Evolutionary conservation across 2,113 vertebrate species (phyloP), one percentile per base, ranked within the genome.

Genomic region (Erythrocercus mccallii): DNA sequence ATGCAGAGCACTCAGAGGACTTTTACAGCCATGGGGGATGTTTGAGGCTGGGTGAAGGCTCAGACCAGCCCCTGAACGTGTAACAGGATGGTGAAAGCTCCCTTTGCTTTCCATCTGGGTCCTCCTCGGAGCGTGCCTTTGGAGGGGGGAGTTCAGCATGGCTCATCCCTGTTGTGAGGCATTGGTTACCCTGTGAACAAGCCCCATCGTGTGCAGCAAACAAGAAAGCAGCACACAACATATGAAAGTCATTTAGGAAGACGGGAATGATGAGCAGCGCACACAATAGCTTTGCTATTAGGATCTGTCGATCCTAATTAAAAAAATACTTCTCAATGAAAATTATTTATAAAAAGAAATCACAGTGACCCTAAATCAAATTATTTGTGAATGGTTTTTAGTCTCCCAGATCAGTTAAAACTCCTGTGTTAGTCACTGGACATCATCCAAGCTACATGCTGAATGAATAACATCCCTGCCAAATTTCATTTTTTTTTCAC

Each of bases 331-430:
- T 88, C 92, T 97, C 91, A 95, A 91, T 95, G 91, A 95, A 95
- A 95, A 96, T 93, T 92, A 95, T 94, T 94, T 96, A 82, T 95
- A 92, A 97, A 92, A 93, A 91, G 91, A 78, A 93, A 94, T 94
- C 83, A 54, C 86, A 91, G 56, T 92, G 95, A 94, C 91, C 94
- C 90, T 88, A 95, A 95, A 96, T 95, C 91, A 94, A 95, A 95
- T 91, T 91, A 94, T 97, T 97, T 96, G 95, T 97, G 95, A 97
- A 96, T 96, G 94, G 84, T 76, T 95, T 94, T 95, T 83, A 91
- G 89, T 82, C 79, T 95, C 93, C 45, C 58, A 77, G 90, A 95
- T 95, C 84, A 66, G 93, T 88, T 87, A 90, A 79, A 95, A 91
- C 85, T 90, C 87, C 91, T 72, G 84, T 91, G 91, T 94, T 94